phyloP scores from a whole-genome alignment of 2,113 vertebrate species.

The Thamnophis sirtalis region DNA sequence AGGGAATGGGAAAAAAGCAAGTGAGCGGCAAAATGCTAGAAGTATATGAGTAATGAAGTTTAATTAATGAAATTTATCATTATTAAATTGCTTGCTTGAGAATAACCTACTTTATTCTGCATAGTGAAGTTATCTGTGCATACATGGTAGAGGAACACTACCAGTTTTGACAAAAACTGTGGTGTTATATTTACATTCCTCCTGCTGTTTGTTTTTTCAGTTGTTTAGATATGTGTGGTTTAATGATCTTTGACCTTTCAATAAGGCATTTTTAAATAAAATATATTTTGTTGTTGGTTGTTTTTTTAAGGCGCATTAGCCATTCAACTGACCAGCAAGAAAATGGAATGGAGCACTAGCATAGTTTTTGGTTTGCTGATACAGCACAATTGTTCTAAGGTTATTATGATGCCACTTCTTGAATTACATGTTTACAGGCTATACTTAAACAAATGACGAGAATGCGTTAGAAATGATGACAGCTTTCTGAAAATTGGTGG shows the following conservation, averaged over 20 bases:
- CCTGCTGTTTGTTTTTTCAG: not conserved
- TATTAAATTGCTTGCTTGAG: not conserved
- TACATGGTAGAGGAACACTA: not conserved
- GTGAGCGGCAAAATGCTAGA: not conserved
- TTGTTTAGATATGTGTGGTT: not conserved
- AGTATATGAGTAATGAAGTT: not conserved
- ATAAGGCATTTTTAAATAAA: not conserved
- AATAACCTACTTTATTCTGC: not conserved
- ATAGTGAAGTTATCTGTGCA: not conserved
- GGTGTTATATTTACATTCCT: not conserved
- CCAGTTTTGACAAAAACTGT: too few species aligned
- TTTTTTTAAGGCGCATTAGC: not conserved
- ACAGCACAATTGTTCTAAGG: not conserved
- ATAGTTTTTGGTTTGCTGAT: not conserved
- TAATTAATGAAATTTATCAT: not conserved
- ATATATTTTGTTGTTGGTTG: not conserved
- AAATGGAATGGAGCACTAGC: not conserved
- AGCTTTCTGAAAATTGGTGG: not conserved
- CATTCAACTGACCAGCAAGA: not conserved
- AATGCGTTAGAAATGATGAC: not conserved
- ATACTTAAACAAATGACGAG: not conserved
- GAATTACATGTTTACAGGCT: not conserved
- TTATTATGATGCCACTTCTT: not conserved
- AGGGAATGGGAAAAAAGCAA: not conserved
- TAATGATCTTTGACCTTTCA: not conserved